Conservation (phyloP, 2,888 invertebrate genomes). For the Metalampra italica region DNA sequence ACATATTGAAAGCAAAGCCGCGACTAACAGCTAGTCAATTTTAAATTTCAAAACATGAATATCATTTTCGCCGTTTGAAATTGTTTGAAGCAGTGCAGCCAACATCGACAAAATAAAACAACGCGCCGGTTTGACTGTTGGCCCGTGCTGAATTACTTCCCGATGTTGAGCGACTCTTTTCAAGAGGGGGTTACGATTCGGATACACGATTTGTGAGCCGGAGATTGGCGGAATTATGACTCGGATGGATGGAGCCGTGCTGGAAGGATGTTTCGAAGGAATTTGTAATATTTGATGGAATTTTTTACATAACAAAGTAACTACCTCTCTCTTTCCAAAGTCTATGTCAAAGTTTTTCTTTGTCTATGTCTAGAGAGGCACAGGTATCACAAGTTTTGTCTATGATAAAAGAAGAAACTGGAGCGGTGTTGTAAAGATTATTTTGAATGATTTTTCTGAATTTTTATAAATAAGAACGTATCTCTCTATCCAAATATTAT, state of each 20-base stretch:
- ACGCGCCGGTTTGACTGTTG: conserved; percentile 26
- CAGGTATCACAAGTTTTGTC: too few species aligned
- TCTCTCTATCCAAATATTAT: too few species aligned
- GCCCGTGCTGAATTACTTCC: conserved; percentile 42
- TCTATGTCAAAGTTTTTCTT: too few species aligned
- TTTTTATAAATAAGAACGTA: too few species aligned
- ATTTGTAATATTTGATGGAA: too few species aligned
- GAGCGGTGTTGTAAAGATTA: too few species aligned
- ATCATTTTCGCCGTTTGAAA: neutral
- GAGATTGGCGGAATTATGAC: conserved; percentile 42
- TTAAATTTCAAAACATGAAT: neutral
- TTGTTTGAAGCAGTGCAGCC: conserved; percentile 1
- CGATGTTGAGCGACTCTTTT: conserved; percentile 15
- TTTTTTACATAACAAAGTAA: too few species aligned
- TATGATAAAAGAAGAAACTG: too few species aligned
- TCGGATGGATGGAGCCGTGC: conserved; percentile 3
- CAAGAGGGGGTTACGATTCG: conserved; percentile 25
- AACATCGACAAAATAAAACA: conserved; percentile 21
- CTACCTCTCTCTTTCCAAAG: too few species aligned
- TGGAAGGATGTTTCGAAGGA: neutral
- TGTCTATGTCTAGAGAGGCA: too few species aligned
- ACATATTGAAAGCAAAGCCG: neutral
- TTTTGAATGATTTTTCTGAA: too few species aligned
- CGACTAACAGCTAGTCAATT: too few species aligned
- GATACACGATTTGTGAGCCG: conserved; percentile 26